Percentiles rank a stretch among this genome's conserved stretches.
These are phyloP conservation scores for Salticus scenicus DNA, from an alignment of 2,888 invertebrate genomes.

Conservation along the genomic window DNA sequence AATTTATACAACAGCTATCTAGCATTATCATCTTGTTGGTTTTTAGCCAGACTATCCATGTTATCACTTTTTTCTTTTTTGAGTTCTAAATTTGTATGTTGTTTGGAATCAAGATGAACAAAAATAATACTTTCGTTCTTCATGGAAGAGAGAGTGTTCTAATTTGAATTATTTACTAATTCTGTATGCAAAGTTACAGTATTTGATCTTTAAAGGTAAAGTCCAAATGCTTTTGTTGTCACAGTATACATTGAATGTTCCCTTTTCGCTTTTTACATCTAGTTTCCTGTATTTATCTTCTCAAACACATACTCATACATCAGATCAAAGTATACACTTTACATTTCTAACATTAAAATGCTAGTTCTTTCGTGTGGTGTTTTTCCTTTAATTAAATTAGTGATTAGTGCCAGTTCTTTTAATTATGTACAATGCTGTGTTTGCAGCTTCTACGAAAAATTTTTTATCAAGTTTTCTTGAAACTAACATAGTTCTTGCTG, in stretches of 20 bases:
- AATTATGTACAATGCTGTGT: too few relatives aligned
- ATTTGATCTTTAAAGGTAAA: background rate
- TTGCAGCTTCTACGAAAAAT: too few relatives aligned
- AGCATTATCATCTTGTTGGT: background rate
- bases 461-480: too few relatives aligned
- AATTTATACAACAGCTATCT: background rate
- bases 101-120: background rate
- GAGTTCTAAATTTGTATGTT: background rate
- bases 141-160: background rate
- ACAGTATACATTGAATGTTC: background rate
- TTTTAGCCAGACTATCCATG: background rate
- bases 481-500: too few relatives aligned
- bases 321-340: background rate
- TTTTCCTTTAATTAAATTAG: too few relatives aligned
- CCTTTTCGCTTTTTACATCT: background rate
- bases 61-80: background rate
- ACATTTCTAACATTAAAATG: background rate
- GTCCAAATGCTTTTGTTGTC: background rate
- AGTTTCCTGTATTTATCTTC: background rate
- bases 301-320: background rate
- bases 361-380: too few relatives aligned
- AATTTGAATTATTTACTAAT: background rate
- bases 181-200: background rate
- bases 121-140: background rate
- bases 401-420: too few relatives aligned